Evolutionary conservation across 2,888 invertebrate genomes (phyloP).

Genomic region (Phytoseiulus persimilis): DNA sequence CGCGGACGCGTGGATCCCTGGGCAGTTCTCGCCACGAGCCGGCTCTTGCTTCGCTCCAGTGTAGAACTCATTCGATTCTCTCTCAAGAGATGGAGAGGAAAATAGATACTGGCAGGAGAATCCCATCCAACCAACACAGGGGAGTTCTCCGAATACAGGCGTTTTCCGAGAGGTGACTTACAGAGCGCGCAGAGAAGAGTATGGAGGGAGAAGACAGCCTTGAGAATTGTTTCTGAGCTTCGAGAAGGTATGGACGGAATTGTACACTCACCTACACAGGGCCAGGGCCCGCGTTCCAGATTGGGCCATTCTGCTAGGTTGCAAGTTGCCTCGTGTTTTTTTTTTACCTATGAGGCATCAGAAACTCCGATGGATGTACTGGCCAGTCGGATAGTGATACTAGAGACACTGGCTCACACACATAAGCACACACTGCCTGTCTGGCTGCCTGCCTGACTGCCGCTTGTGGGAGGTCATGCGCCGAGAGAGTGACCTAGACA

Average conservation of each 20-base stretch:
- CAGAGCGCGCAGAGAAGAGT: background rate
- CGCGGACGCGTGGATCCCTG: background rate
- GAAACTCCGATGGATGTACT: background rate
- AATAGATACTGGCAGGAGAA: background rate
- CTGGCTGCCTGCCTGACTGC: constrained; percentile 1
- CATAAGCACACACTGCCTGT: background rate
- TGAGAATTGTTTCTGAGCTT: background rate
- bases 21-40: background rate
- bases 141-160: too few species aligned
- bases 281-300: constrained; percentile 32
- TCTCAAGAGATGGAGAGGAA: background rate
- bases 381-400: background rate
- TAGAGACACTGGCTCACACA: background rate
- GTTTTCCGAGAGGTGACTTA: background rate
- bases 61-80: background rate
- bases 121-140: too few species aligned
- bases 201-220: background rate
- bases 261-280: constrained; percentile 32
- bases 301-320: constrained; percentile 18
- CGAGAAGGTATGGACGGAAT: background rate
- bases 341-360: constrained; percentile 34
- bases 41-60: background rate
- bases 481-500: background rate
- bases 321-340: background rate
- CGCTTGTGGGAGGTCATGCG: background rate